Percentiles rank a stretch among this genome's conserved stretches.
These are phyloP conservation scores for Microctonus aethiopoides DNA, from an alignment of 2,888 invertebrate genomes.

Conservation along the genomic window DNA sequence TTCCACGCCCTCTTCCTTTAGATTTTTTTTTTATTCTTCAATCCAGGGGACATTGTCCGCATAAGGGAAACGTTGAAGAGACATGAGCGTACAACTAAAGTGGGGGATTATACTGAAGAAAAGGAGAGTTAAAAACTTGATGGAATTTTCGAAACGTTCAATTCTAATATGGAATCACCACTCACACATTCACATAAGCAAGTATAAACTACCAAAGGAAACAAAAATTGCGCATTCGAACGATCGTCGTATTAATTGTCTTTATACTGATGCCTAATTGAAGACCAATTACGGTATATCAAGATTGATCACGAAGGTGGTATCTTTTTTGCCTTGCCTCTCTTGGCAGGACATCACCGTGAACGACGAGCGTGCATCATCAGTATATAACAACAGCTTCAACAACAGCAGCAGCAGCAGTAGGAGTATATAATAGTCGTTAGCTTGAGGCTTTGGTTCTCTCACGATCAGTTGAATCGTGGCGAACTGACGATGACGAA, in stretches of 20 bases:
- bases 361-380: not conserved
- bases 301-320: constrained; percentile 28
- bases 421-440: not conserved
- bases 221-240: not conserved
- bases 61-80: not conserved
- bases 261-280: constrained; percentile 47
- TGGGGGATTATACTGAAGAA: not conserved
- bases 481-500: constrained; percentile 7
- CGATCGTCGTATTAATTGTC: constrained; percentile 47
- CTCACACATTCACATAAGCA: not conserved
- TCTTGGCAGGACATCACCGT: not conserved
- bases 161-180: constrained; percentile 4
- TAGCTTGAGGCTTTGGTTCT: not conserved
- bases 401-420: not conserved
- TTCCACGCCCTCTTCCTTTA: constrained; percentile 31
- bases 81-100: not conserved
- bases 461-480: constrained; percentile 25
- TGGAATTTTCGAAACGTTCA: constrained; percentile 14
- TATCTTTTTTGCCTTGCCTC: constrained; percentile 4
- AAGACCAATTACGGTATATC: constrained; percentile 48
- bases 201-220: not conserved
- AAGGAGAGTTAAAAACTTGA: constrained; percentile 23
- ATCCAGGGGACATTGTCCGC: constrained; percentile 25
- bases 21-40: constrained; percentile 9
- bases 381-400: not conserved